Conservation (phyloP, 1,140 invertebrate genomes). For the Pseudoatta argentina region DNA sequence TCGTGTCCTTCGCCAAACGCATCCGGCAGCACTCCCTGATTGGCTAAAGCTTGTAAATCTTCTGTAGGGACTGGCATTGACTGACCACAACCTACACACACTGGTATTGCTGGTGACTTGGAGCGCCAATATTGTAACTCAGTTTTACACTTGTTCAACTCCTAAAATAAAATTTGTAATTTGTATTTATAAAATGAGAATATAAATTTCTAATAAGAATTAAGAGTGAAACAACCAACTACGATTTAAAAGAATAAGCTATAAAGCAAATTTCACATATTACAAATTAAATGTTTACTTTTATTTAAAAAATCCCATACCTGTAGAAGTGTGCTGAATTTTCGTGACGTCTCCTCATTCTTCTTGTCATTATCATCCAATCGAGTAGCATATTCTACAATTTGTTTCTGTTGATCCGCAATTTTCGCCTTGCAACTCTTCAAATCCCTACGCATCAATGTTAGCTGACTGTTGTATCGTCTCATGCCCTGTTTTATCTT, state of each 20-base stretch:
- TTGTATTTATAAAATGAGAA: neutral
- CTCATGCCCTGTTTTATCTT: constrained; percentile 96
- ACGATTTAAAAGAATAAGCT: constrained; percentile 12
- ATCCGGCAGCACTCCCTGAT: constrained; percentile 88
- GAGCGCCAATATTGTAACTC: constrained; percentile 96
- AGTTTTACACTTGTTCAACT: constrained; percentile 96
- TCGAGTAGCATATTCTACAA: constrained; percentile 92
- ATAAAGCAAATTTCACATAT: neutral
- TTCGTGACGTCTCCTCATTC: constrained; percentile 94
- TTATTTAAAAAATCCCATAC: constrained; percentile 80
- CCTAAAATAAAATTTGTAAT: constrained; percentile 84
- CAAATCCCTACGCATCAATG: constrained; percentile 91
- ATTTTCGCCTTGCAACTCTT: constrained; percentile 92
- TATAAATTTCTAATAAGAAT: neutral
- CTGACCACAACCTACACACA: constrained; percentile 88
- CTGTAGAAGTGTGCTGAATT: constrained; percentile 95
- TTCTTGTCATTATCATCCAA: constrained; percentile 96
- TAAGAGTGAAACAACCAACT: neutral
- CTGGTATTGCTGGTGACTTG: constrained; percentile 91
- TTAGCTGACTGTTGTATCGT: constrained; percentile 93
- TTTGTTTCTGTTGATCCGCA: constrained; percentile 93
- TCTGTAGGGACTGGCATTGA: constrained; percentile 87
- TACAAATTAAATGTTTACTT: neutral
- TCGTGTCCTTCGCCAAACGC: constrained; percentile 85
- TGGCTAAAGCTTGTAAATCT: constrained; percentile 88